Conservation (phyloP, 2,888 invertebrate genomes). For the Zaprionus obscuricornis region DNA sequence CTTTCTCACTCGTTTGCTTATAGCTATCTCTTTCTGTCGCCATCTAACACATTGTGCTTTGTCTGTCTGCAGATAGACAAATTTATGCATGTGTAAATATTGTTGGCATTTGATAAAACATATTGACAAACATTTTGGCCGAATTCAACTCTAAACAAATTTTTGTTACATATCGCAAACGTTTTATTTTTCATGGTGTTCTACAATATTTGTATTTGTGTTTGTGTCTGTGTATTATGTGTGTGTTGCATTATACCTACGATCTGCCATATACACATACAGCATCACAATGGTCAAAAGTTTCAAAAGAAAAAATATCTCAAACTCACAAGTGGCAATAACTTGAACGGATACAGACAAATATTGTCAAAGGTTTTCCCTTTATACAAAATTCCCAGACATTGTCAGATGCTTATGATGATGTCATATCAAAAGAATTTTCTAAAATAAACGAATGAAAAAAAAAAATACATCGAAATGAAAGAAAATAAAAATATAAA, state of each 20-base stretch:
- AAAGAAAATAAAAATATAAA: too few relatives aligned
- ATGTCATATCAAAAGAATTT: too few relatives aligned
- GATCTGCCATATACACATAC: too few relatives aligned
- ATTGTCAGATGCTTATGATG: conserved; percentile 9
- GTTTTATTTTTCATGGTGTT: conserved; percentile 20
- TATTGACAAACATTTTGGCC: conserved; percentile 76
- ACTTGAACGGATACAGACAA: conserved; percentile 14
- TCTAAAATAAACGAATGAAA: too few relatives aligned
- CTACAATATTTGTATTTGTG: neutral
- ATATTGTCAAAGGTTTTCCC: conserved; percentile 8
- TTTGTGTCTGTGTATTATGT: too few relatives aligned
- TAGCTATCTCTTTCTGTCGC: neutral
- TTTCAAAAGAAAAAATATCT: conserved; percentile 22
- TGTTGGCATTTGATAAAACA: conserved; percentile 69
- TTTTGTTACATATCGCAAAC: conserved; percentile 41
- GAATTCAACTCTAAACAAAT: conserved; percentile 69
- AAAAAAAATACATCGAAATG: too few relatives aligned
- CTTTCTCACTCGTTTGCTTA: neutral
- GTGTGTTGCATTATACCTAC: too few relatives aligned
- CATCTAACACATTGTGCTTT: neutral
- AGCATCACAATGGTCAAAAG: conserved; percentile 37
- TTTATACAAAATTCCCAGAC: neutral
- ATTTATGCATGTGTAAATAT: conserved; percentile 70
- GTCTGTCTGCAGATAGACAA: conserved; percentile 35
- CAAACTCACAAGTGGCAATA: conserved; percentile 39